A percentile compares a stretch with the other conserved stretches of the same genome.
Evolutionary conservation across 2,888 invertebrate species (phyloP).

Genomic region (Erebia ligea): DNA sequence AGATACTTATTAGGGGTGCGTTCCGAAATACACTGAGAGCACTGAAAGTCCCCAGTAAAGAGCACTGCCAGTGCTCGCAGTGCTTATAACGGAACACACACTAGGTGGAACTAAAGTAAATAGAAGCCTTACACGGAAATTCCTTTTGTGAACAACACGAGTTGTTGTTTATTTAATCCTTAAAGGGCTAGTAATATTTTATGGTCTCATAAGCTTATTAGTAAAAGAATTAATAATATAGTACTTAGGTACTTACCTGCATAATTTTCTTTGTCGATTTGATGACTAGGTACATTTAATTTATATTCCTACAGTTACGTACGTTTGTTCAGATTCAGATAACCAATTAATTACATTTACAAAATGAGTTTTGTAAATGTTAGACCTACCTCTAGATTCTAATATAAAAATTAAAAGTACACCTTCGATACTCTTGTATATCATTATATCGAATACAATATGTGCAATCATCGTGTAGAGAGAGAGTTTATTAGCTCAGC

Average conservation of each 20-base stretch:
- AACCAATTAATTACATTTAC: not conserved
- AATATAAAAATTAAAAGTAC: not conserved
- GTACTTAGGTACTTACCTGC: not conserved
- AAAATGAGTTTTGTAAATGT: not conserved
- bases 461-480: slow-evolving; percentile 24
- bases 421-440: not conserved
- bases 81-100: too few species aligned
- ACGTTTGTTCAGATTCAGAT: not conserved
- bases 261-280: not conserved
- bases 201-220: not conserved
- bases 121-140: not conserved
- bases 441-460: slow-evolving; percentile 15
- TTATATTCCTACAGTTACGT: not conserved
- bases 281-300: not conserved
- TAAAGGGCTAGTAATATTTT: slow-evolving; percentile 7
- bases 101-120: slow-evolving; percentile 1
- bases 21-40: too few species aligned
- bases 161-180: not conserved
- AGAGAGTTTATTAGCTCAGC: slow-evolving; percentile 21
- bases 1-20: too few species aligned
- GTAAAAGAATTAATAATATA: not conserved
- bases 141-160: not conserved
- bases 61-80: too few species aligned
- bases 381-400: too few species aligned
- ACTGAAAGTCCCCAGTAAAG: too few species aligned